Percentiles rank a stretch among this genome's conserved stretches.
Evolutionary conservation across 2,888 invertebrate species (phyloP).

Genomic region (Cosmopolites sordidus): DNA sequence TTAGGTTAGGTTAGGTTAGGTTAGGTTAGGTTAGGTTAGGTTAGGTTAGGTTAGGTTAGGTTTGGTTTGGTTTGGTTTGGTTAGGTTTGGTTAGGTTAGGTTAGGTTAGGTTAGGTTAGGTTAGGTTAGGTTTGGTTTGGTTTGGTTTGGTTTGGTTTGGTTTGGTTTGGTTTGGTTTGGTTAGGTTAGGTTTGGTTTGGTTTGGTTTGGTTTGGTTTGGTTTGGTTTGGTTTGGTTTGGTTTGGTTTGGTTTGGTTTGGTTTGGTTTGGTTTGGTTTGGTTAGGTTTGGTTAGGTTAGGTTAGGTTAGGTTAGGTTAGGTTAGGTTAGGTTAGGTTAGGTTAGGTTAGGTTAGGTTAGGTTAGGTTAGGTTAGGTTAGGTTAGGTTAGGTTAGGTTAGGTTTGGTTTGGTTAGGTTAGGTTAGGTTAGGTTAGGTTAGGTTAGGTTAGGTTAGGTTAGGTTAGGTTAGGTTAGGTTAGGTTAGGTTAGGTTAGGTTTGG

Average conservation of each 20-base stretch:
- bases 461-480: not conserved
- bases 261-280: no score
- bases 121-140: no score
- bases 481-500: no score
- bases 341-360: constrained; percentile 1
- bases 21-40: constrained; percentile 5
- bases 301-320: constrained; percentile 2
- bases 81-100: constrained; percentile 3
- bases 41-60: constrained; percentile 3
- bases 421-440: constrained; percentile 1
- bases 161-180: no score
- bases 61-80: constrained; percentile 2
- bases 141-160: no score
- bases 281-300: not conserved
- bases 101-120: constrained; percentile 2
- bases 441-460: not conserved
- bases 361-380: constrained; percentile 1
- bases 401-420: constrained; percentile 3
- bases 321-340: constrained; percentile 3
- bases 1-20: constrained; percentile 5
- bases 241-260: no score
- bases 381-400: constrained; percentile 1
- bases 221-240: no score
- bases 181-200: no score
- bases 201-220: no score